Percentiles rank a stretch among this genome's conserved stretches.
Conservation (phyloP, 2,888 invertebrate species). For the Cremastinae sp. region DNA sequence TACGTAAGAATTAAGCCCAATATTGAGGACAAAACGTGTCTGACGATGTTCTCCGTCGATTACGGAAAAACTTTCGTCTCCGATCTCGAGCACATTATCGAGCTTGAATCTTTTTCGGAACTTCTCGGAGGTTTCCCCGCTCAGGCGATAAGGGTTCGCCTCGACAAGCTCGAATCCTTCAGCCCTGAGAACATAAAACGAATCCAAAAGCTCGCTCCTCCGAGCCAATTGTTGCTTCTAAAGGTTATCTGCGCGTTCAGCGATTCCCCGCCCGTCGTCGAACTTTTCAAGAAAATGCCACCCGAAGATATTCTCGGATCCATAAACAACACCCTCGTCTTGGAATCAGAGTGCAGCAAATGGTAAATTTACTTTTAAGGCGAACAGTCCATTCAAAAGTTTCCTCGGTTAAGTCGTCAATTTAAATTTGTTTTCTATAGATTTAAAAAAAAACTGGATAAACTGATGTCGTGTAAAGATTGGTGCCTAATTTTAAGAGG, state of each 20-base stretch:
- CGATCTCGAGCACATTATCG: slow-evolving; percentile 77
- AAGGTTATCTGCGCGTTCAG: slow-evolving; percentile 76
- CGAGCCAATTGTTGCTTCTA: slow-evolving; percentile 83
- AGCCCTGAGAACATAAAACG: slow-evolving; percentile 76
- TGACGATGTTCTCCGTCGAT: slow-evolving; percentile 83
- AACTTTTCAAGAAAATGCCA: slow-evolving; percentile 86
- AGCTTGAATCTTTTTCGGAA: slow-evolving; percentile 80
- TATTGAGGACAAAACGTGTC: slow-evolving; percentile 62
- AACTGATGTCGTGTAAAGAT: too few relatives aligned
- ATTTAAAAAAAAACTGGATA: too few relatives aligned
- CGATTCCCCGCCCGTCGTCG: slow-evolving; percentile 81
- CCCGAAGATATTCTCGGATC: slow-evolving; percentile 85
- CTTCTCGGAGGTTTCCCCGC: slow-evolving; percentile 78
- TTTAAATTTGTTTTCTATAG: too few relatives aligned
- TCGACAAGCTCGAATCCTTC: slow-evolving; percentile 83
- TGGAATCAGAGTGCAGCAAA: slow-evolving; percentile 79
- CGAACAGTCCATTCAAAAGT: too few relatives aligned
- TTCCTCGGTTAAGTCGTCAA: too few relatives aligned
- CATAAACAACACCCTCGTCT: slow-evolving; percentile 86
- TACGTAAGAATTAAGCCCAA: slow-evolving; percentile 77
- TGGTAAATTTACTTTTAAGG: slow-evolving; percentile 4
- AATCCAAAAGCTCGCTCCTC: slow-evolving; percentile 81
- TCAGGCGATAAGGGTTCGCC: slow-evolving; percentile 83
- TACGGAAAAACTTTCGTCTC: slow-evolving; percentile 81
- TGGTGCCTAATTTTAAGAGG: too few relatives aligned